Evolutionary conservation across 2,113 vertebrate genomes (phyloP).

Genomic region (Charadrius vociferus): DNA sequence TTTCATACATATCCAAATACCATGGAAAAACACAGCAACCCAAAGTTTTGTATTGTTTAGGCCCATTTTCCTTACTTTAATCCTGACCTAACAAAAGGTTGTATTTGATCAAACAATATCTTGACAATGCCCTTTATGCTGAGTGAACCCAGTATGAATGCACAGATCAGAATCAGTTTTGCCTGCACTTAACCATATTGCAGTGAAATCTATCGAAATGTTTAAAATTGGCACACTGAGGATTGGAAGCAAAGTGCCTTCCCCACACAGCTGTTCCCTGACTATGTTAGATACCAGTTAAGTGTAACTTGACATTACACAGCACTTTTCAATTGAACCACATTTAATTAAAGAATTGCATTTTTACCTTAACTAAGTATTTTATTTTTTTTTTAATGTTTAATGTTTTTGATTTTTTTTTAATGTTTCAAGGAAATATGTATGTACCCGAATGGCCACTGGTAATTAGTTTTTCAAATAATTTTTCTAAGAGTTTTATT

Average conservation of each 20-base stretch:
- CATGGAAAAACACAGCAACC: background rate
- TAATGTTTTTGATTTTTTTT: too few relatives aligned
- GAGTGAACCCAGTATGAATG: background rate
- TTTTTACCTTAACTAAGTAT: background rate
- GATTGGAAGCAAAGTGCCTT: background rate
- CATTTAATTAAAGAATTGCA: background rate
- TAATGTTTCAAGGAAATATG: background rate
- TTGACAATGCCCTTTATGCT: background rate
- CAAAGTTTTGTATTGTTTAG: background rate
- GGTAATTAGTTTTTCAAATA: background rate
- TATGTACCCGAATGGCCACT: background rate
- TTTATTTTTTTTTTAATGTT: background rate
- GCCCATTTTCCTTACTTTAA: background rate
- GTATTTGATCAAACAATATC: background rate
- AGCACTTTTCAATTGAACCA: background rate
- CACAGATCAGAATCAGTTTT: background rate
- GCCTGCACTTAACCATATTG: background rate
- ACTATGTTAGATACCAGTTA: background rate
- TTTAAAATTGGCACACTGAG: background rate
- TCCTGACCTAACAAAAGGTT: background rate
- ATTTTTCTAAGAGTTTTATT: background rate
- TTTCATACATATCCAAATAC: background rate
- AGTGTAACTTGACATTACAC: background rate
- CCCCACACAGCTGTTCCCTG: background rate
- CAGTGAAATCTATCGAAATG: background rate